phyloP scores from a whole-genome alignment of 2,888 invertebrate genomes.

The Gisinianus flammeolus region DNA sequence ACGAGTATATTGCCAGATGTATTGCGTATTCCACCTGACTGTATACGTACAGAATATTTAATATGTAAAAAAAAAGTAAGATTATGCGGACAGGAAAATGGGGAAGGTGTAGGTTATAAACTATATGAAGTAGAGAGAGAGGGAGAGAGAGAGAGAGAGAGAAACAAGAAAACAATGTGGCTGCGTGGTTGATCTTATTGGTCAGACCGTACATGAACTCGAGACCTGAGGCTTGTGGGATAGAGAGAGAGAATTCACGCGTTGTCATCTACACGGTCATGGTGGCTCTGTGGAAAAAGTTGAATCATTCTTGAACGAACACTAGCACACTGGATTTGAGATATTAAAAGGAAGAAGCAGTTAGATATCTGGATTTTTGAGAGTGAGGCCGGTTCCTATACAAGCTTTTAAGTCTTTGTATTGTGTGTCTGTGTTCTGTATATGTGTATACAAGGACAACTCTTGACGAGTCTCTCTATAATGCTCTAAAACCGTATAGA shows the following conservation, averaged over 20 bases:
- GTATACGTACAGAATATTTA: too few species aligned
- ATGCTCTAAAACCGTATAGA: too few species aligned
- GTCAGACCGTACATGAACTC: constrained; percentile 14
- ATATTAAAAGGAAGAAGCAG: not conserved
- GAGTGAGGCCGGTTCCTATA: not conserved
- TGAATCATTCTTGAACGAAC: not conserved
- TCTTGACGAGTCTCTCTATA: too few species aligned
- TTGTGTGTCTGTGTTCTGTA: not conserved
- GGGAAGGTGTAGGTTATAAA: not conserved
- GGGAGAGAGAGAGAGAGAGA: not conserved
- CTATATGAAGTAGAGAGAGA: not conserved
- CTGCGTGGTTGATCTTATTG: not conserved
- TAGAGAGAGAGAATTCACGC: constrained; percentile 27
- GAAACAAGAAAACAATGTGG: not conserved
- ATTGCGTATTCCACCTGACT: not conserved
- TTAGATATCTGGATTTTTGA: not conserved
- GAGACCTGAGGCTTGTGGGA: not conserved
- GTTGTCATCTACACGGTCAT: constrained; percentile 24
- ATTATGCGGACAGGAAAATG: not conserved
- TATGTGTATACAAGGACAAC: not conserved
- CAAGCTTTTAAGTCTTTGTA: not conserved
- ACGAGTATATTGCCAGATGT: not conserved
- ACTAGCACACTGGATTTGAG: not conserved
- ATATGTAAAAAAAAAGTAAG: too few species aligned
- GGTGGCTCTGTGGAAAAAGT: not conserved